phyloP scores from a whole-genome alignment of 1,140 invertebrate genomes.

The Bombus terrestris region DNA sequence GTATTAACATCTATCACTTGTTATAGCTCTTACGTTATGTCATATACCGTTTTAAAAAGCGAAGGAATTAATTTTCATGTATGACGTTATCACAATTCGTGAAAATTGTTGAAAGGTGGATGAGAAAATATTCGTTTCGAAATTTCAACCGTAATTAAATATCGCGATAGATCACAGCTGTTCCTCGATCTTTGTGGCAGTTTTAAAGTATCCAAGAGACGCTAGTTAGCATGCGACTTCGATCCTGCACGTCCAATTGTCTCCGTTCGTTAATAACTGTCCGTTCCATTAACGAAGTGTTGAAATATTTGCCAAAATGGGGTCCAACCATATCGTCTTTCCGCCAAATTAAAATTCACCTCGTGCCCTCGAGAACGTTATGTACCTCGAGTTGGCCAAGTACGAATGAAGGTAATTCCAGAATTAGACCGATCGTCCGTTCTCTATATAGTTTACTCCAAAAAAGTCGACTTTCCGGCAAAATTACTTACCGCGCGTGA shows the following conservation, averaged over 20 bases:
- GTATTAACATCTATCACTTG: background rate
- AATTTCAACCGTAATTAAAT: background rate
- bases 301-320: slow-evolving; percentile 42
- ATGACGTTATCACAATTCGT: background rate
- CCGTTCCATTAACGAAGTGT: slow-evolving; percentile 36
- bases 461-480: too few relatives aligned
- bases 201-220: background rate
- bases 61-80: background rate
- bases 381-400: background rate
- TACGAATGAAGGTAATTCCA: background rate
- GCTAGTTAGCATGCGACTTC: background rate
- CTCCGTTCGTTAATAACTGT: slow-evolving; percentile 25
- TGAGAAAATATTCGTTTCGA: background rate
- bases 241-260: slow-evolving; percentile 10
- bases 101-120: background rate
- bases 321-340: background rate
- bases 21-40: background rate
- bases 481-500: background rate
- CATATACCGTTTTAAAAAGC: background rate
- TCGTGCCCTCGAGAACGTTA: background rate
- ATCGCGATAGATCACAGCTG: too few relatives aligned
- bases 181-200: background rate
- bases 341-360: slow-evolving; percentile 25
- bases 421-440: background rate
- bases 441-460: background rate